Evolutionary conservation across 1,140 invertebrate genomes (phyloP), one percentile per base, ranked within the genome.

Genomic region (Trigoniulus corallinus): DNA sequence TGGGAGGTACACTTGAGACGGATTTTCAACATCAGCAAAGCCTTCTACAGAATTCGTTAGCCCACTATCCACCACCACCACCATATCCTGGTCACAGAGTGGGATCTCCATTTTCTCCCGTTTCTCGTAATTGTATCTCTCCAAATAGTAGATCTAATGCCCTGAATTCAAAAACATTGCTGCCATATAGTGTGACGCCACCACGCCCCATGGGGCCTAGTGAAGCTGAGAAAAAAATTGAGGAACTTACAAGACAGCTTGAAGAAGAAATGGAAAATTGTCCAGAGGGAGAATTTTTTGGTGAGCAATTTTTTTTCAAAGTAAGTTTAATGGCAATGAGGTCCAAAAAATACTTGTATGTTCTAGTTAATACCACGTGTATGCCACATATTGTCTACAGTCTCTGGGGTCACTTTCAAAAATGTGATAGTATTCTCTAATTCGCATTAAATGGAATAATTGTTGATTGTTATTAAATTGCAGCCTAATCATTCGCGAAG

Each of bases 201-300:
- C 64, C 64, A 26, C 53, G 61, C 44, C 56, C 56, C 23, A 47
- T 59, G 40, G 67, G 67, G 21, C 63, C 62, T 24, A 65, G 62
- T 22, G 67, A 69, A 46, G 67, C 67, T 12, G 68, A 70, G 55
- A 59, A 62, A 52, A 70, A 69, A 55, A 54, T 70, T 47, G 65
- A 66, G 44, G 67, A 64, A 37, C 54, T 70, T 27, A 70, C 42
- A 20, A 62, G 67, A 53, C 62, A 70, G 56, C 56, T 70, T 20
- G 68, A 93, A 67, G 86, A 92, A 63, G 87, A 92, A 72, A 86
- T 95, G 81, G 91, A 95, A 62, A 84, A 85, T 59, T 82, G 88
- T 57, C 84, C 88, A 67, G 86, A 91, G 65, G 89, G 88, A 55
- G 89, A 94, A 74, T 95, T 92, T 67, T 95, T 94, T 74, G 92